Evolutionary conservation across 2,888 invertebrate genomes (phyloP).

Genomic region (Thymelicus acteon): DNA sequence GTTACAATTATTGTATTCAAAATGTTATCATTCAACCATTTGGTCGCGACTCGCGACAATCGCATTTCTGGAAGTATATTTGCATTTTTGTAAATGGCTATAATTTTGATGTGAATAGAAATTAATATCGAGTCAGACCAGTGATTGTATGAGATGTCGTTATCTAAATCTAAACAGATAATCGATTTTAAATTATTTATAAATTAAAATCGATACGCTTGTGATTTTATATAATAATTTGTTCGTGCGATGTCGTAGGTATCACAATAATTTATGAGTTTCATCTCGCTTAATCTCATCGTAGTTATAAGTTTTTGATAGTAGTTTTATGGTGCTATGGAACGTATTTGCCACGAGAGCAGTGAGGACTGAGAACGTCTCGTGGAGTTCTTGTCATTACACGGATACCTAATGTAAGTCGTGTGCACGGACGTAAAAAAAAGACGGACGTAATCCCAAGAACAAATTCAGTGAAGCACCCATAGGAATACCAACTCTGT

Average conservation of each 20-base stretch:
- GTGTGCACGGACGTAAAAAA: too few relatives aligned
- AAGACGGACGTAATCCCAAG: too few relatives aligned
- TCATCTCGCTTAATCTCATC: conserved; percentile 12
- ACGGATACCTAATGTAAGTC: background rate
- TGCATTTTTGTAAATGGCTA: background rate
- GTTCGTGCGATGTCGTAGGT: background rate
- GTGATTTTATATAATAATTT: background rate
- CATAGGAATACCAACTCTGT: too few relatives aligned
- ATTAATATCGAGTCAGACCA: too few relatives aligned
- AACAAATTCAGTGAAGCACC: too few relatives aligned
- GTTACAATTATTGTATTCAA: conserved; percentile 1
- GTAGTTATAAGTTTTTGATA: conserved; percentile 28
- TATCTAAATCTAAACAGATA: too few relatives aligned
- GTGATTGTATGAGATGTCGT: too few relatives aligned
- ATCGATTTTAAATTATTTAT: too few relatives aligned
- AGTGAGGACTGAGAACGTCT: too few relatives aligned
- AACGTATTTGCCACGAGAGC: background rate
- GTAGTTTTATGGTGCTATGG: conserved; percentile 33
- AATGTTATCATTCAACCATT: background rate
- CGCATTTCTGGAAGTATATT: conserved; percentile 2
- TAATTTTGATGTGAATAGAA: background rate
- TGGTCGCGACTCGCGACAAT: conserved; percentile 4
- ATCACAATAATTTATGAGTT: conserved; percentile 5
- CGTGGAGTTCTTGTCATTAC: background rate
- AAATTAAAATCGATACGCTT: background rate